Base-by-base conservation (phyloP, 2,888 invertebrate genomes). In the Sesamia inferens region DNA sequence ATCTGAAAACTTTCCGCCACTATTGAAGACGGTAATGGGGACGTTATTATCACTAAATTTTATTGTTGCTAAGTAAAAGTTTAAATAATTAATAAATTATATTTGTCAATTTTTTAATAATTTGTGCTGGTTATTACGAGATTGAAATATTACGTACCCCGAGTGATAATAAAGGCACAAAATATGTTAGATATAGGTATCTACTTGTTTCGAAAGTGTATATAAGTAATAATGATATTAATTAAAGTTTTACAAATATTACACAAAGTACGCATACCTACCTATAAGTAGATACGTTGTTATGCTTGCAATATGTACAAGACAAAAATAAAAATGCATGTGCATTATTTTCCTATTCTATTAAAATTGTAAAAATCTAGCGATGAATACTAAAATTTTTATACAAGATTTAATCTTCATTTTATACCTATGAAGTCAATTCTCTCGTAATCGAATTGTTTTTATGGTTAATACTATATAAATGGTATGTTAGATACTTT, bases 351-450 rank as follows among this genome's bases (percentile, higher is more conserved):
- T 93, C 91, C 90, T 92, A 92, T 88, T 89, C 87, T 92, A 88
- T 89, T 88, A 79, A 88, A 88, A 86, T 81, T 88, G 81, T 85
- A 88, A 87, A 88, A 88, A 86, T 85, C 81, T 88, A 90, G 85
- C 79, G 75, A 90, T 89, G 89, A 84, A 88, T 90, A 92, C 92
- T 91, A 91, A 92, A 59, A 88, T 88, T 92, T 92, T 93, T 93
- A 93, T 93, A 93, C 91, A 92, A 92, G 91, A 91, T 90, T 89
- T 89, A 92, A 92, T 90, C 91, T 91, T 93, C 92, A 89, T 93
- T 93, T 93, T 93, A 92, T 93, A 93, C 93, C 92, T 92, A 91
- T 92, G 89, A 92, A 90, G 95, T 96, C 95, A 95, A 95, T 95
- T 95, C 91, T 93, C 91, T 93, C 90, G 89, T 94, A 92, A 93